These are phyloP conservation scores for Acrocephalus kingi DNA, from an alignment of 2,113 vertebrate genomes.

Conservation along the genomic window DNA sequence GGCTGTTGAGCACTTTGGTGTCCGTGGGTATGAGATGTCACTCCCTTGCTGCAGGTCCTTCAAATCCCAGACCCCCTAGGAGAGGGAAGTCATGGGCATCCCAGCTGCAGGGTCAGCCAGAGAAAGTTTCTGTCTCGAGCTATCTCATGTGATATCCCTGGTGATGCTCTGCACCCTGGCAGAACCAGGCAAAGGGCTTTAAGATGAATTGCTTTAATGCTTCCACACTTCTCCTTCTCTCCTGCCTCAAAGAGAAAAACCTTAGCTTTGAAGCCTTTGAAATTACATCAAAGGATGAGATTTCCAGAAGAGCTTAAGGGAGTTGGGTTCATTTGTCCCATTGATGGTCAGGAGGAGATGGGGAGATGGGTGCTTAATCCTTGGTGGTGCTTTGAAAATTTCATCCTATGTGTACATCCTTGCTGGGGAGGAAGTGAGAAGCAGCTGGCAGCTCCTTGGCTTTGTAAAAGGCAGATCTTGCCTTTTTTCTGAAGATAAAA, in stretches of 20 bases:
- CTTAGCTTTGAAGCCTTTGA: slow-evolving; percentile 57
- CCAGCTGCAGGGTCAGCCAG: not conserved
- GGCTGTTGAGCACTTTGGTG: not conserved
- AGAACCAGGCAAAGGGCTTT: not conserved
- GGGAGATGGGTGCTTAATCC: slow-evolving; percentile 2
- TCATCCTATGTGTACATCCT: not conserved
- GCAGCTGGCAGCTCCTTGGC: not conserved
- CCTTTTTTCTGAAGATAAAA: slow-evolving; percentile 1
- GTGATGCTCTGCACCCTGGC: not conserved
- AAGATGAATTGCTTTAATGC: not conserved
- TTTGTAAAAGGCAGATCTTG: not conserved
- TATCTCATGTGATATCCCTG: not conserved
- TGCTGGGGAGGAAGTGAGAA: slow-evolving; percentile 1
- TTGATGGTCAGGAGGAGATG: slow-evolving; percentile 14
- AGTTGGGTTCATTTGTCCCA: not conserved
- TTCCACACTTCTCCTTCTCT: not conserved
- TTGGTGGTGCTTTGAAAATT: slow-evolving; percentile 25
- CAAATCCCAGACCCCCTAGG: not conserved
- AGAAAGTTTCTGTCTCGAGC: not conserved
- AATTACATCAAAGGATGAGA: slow-evolving; percentile 20
- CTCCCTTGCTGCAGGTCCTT: not conserved
- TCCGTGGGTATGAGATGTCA: not conserved
- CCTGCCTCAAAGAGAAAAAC: slow-evolving; percentile 25
- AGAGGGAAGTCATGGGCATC: not conserved
- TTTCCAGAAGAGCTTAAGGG: slow-evolving; percentile 25